These are phyloP conservation scores for Anorthoa munda DNA, from an alignment of 2,888 invertebrate species.

Conservation along the genomic window DNA sequence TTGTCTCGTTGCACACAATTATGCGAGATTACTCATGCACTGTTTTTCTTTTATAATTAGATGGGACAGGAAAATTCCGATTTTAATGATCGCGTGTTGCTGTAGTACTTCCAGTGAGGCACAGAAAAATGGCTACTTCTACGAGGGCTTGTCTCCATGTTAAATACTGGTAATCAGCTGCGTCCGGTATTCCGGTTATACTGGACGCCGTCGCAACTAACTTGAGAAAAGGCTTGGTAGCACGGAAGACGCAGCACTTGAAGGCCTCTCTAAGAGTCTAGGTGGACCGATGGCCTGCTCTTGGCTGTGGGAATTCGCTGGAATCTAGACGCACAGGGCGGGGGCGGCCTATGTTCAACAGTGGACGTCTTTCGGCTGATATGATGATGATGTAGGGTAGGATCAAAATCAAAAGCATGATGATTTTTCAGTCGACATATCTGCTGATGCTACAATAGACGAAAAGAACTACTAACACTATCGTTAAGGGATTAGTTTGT, in stretches of 20 bases:
- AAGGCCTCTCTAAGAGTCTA: no score
- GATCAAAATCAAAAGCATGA: not conserved
- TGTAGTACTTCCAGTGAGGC: not conserved
- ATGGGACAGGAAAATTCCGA: conserved; percentile 15
- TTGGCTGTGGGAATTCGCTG: no score
- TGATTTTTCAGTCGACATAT: not conserved
- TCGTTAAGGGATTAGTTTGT: no score
- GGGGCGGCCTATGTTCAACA: no score
- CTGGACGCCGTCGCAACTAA: not conserved
- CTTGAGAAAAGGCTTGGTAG: no score
- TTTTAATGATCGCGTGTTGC: conserved; percentile 2
- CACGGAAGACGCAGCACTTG: no score
- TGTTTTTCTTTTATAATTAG: conserved; percentile 13
- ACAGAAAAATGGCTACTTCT: not conserved
- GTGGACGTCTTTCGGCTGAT: no score
- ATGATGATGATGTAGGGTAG: no score
- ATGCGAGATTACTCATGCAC: not conserved
- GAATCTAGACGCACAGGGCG: no score
- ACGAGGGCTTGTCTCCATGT: not conserved
- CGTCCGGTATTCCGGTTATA: not conserved
- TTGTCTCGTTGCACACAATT: conserved; percentile 12
- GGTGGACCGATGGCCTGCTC: no score
- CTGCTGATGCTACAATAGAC: no score
- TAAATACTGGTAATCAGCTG: not conserved
- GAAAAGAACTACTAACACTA: no score